phyloP scores from a whole-genome alignment of 2,113 vertebrate species.

The Eptesicus fuscus region DNA sequence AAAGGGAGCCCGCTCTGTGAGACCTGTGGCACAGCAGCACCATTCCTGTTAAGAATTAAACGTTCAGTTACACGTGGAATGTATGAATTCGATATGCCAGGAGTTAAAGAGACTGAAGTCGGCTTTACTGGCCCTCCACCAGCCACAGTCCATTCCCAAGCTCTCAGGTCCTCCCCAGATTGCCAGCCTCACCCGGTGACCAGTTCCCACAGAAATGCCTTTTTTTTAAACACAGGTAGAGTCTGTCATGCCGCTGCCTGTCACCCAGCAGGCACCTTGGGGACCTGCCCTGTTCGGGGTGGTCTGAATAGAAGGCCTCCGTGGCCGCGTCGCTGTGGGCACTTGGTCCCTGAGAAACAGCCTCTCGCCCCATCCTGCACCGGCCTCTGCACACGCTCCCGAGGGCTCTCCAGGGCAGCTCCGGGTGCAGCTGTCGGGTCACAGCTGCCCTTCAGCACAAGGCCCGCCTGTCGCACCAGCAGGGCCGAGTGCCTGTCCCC shows the following conservation, averaged over 20 bases:
- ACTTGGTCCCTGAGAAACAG: neutral
- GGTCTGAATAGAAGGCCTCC: neutral
- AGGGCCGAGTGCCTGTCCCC: neutral
- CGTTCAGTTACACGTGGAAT: neutral
- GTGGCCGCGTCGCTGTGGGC: no score
- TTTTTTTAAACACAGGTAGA: neutral
- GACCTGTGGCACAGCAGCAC: fast-evolving
- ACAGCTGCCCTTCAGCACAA: neutral
- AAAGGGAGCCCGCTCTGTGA: neutral
- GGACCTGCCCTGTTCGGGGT: fast-evolving
- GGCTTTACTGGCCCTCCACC: neutral
- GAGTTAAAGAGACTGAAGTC: neutral
- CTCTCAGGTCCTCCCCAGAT: neutral
- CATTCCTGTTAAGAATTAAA: neutral
- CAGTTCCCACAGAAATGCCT: neutral
- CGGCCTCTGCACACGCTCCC: fast-evolving
- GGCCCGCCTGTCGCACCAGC: neutral
- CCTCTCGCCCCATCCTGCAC: neutral
- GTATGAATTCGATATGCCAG: neutral
- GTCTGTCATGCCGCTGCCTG: neutral
- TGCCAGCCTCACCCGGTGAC: neutral
- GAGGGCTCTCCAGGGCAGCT: fast-evolving
- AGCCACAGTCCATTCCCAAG: no score
- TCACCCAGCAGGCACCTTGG: neutral
- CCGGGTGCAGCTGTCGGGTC: neutral